Conservation (phyloP, 2,113 vertebrate genomes). For the Rhagologus leucostigma region DNA sequence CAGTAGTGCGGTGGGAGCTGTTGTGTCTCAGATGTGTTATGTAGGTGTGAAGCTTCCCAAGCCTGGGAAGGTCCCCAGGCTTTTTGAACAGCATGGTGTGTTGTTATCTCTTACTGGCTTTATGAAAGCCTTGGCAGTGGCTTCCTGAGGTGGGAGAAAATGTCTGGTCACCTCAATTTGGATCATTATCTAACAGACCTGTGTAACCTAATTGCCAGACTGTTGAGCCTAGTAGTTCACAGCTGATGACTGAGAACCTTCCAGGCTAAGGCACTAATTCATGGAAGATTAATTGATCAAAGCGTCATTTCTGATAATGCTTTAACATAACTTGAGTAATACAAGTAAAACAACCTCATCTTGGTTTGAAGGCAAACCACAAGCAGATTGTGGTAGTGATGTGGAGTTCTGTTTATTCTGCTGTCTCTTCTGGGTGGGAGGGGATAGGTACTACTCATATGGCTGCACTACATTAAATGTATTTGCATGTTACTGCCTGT, state of each 20-base stretch:
- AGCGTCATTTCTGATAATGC: slow-evolving; percentile 17
- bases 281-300: slow-evolving; percentile 42
- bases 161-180: not conserved
- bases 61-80: not conserved
- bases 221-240: not conserved
- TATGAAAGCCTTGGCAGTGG: not conserved
- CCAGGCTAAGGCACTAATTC: slow-evolving; percentile 10
- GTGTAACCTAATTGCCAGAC: slow-evolving; percentile 4
- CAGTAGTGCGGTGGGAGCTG: not conserved
- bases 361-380: slow-evolving; percentile 43
- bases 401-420: slow-evolving; percentile 35
- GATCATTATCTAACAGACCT: slow-evolving; percentile 1
- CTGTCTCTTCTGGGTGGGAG: slow-evolving; percentile 19
- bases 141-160: not conserved
- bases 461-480: not conserved
- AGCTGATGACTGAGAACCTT: slow-evolving; percentile 8
- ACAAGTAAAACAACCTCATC: not conserved
- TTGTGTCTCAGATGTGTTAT: not conserved
- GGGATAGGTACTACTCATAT: not conserved
- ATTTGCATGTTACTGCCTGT: slow-evolving; percentile 23
- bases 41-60: not conserved
- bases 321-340: slow-evolving; percentile 33
- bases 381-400: slow-evolving; percentile 21
- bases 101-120: not conserved
- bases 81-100: not conserved